Percentiles rank a stretch among this genome's conserved stretches.
These are phyloP conservation scores for Leptoteleia sp. DNA, from an alignment of 1,140 invertebrate genomes.

Conservation along the genomic window DNA sequence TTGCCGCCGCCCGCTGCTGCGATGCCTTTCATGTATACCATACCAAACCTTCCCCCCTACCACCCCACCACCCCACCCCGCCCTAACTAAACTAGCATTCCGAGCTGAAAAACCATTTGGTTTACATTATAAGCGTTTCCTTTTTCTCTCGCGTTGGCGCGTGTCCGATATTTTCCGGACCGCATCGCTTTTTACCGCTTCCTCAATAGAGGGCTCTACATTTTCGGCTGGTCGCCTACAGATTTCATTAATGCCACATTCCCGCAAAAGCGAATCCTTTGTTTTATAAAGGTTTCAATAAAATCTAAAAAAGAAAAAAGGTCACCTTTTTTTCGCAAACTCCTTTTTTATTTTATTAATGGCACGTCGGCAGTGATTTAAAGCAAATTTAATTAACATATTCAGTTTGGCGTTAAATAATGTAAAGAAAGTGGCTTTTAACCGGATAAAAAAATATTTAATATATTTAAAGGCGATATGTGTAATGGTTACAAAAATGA, in stretches of 20 bases:
- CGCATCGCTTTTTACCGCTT: constrained; percentile 52
- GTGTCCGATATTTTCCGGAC: constrained; percentile 66
- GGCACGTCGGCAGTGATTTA: too few species aligned
- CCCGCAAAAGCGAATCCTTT: constrained; percentile 48
- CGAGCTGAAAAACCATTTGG: constrained; percentile 65
- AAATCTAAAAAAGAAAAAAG: constrained; percentile 30
- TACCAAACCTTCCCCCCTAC: constrained; percentile 39
- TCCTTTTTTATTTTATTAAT: constrained; percentile 9
- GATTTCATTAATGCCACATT: constrained; percentile 63
- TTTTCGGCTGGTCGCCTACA: constrained; percentile 62
- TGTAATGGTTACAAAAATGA: too few species aligned
- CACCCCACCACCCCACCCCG: neutral
- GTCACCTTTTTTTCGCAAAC: neutral
- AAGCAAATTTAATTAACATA: too few species aligned
- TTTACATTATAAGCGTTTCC: constrained; percentile 68
- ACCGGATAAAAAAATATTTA: too few species aligned
- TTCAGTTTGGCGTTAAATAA: too few species aligned
- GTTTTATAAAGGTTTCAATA: constrained; percentile 24
- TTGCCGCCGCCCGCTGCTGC: constrained; percentile 55
- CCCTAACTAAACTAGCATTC: constrained; percentile 53
- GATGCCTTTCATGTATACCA: constrained; percentile 66
- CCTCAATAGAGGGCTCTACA: constrained; percentile 48
- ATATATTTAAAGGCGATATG: too few species aligned
- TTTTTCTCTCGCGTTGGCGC: constrained; percentile 67
- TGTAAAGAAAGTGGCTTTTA: too few species aligned